phyloP scores from a whole-genome alignment of 1,140 invertebrate genomes.

The Varroa destructor region DNA sequence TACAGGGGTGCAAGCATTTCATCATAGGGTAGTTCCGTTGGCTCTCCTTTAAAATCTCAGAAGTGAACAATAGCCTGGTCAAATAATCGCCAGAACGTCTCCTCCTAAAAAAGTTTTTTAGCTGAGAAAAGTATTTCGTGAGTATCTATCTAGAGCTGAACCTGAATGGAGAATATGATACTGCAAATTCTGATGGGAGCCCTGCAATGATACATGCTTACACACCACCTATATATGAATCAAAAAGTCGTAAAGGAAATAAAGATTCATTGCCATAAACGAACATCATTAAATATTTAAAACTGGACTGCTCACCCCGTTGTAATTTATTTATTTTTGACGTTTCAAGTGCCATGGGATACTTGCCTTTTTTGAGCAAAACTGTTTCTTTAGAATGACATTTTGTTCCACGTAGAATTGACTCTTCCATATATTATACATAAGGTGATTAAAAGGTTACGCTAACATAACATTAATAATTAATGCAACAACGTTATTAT shows the following conservation, averaged over 20 bases:
- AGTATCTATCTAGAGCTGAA: neutral
- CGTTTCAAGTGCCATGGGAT: too few species aligned
- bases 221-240: neutral
- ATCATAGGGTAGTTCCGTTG: slow-evolving; percentile 8
- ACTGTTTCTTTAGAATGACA: too few species aligned
- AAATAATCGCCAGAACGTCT: neutral
- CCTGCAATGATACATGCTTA: neutral
- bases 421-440: too few species aligned
- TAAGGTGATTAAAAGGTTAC: too few species aligned
- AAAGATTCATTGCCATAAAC: too few species aligned
- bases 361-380: too few species aligned
- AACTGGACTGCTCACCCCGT: too few species aligned
- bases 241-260: neutral
- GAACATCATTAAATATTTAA: too few species aligned
- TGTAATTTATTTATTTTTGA: too few species aligned
- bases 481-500: too few species aligned
- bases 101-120: neutral
- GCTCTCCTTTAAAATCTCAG: neutral
- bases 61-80: neutral
- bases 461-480: too few species aligned
- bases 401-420: too few species aligned
- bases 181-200: neutral
- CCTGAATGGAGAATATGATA: neutral
- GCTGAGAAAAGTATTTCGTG: neutral
- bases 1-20: neutral